A percentile compares a stretch with the other conserved stretches of the same genome.
Evolutionary conservation across 2,797 vertebrate genomes (phyloP).

Genomic region (Phoebastria nigripes): DNA sequence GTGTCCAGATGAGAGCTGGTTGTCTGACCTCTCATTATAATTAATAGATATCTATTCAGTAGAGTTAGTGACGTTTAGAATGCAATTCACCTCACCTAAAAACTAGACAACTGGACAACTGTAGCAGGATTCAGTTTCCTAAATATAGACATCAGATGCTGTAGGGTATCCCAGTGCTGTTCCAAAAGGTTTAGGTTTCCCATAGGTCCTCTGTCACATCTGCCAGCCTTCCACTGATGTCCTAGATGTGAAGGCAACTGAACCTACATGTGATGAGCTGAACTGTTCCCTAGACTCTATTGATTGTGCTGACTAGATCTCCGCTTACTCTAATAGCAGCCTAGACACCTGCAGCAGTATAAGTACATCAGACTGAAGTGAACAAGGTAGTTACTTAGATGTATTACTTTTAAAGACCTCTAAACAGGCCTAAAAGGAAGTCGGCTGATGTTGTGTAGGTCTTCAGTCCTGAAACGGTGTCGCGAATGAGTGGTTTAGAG

Average conservation of each 20-base stretch:
- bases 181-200: neutral
- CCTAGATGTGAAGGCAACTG: neutral
- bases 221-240: neutral
- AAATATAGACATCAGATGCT: neutral
- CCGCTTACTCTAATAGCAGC: neutral
- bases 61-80: neutral
- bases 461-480: neutral
- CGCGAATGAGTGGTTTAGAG: too few species aligned
- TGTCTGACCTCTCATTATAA: neutral
- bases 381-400: neutral
- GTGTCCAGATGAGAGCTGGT: neutral
- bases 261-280: neutral
- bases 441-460: neutral
- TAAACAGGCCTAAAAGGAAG: neutral
- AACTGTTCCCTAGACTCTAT: neutral
- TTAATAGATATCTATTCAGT: neutral
- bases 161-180: neutral
- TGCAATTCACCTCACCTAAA: neutral
- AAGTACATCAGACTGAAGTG: neutral
- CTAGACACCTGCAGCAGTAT: too few species aligned
- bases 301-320: neutral
- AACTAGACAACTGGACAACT: neutral
- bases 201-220: neutral
- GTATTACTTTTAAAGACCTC: neutral
- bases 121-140: neutral